Base-by-base conservation (phyloP, 2,888 invertebrate genomes). In the Galeruca laticollis region DNA sequence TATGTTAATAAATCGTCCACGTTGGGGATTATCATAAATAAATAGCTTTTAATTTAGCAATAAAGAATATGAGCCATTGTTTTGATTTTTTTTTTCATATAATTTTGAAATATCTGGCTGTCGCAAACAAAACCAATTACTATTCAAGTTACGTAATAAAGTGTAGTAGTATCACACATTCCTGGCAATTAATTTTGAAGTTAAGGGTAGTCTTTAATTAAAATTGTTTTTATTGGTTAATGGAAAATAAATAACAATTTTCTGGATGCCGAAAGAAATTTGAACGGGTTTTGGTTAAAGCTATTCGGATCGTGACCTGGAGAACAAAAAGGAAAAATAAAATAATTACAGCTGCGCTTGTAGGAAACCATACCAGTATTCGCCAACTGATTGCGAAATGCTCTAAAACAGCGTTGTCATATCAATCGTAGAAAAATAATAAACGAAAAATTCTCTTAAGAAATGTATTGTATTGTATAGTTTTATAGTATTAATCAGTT, bases 191-290 rank as follows among this genome's bases (percentile, higher is more conserved):
- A 59, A 0, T 31, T 26, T n/a, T 35, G 49, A 43, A 60, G 60
- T 43, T 47, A 20, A 26, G 61, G 26, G 8, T 33, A 72, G 68
- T 68, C 68, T 68, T 62, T 66, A 73, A 73, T 70, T 70, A 66
- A 61, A 73, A 43, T 56, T 61, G 70, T 60, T 68, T 47, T 33
- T 60, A 70, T 69, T 67, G 69, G 59, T 70, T 70, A 70, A 68
- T 68, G 57, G 59, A 59, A 73, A 73, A 77, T 77, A 77, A 77
- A 76, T 76, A 77, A 76, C 75, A 77, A 72, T 77, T 75, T 43
- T 72, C 71, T 61, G 64, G 63, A 54, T 64, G 70, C 67, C 63
- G 72, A 68, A 69, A 68, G 71, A 72, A 74, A 77, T 75, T 72
- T 72, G 72, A 70, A 73, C 74, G 73, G 72, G 72, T 69, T 71